Conservation (phyloP, 2,797 vertebrate species). For the Botia kubotai region DNA sequence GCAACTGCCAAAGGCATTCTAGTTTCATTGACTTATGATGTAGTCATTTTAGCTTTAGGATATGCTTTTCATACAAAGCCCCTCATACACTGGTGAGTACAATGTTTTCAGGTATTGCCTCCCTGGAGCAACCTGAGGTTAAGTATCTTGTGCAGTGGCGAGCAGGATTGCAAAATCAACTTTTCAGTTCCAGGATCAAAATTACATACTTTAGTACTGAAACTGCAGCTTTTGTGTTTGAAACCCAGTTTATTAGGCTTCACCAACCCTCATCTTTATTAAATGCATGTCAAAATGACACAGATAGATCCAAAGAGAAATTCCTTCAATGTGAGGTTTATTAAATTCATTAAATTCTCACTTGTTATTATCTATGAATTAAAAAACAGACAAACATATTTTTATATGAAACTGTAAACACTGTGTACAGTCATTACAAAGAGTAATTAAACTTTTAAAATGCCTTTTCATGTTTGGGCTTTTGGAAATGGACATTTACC, state of each 20-base stretch:
- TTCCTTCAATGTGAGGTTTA: background rate
- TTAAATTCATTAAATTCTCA: too few relatives aligned
- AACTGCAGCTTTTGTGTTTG: conserved; percentile 9
- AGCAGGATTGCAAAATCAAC: conserved; percentile 2
- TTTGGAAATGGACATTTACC: too few relatives aligned
- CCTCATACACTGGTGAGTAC: background rate
- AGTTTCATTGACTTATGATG: background rate
- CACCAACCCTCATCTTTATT: background rate
- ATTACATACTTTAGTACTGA: background rate
- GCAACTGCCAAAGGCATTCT: background rate
- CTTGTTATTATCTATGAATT: too few relatives aligned
- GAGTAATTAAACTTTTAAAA: too few relatives aligned
- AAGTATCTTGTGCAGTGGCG: conserved; percentile 4
- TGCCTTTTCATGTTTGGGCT: too few relatives aligned
- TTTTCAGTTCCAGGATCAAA: background rate
- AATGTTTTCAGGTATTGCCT: background rate
- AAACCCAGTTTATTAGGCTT: too few relatives aligned
- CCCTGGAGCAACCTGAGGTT: conserved; percentile 13
- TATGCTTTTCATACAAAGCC: background rate
- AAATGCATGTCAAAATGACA: conserved; percentile 16
- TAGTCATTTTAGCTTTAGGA: background rate
- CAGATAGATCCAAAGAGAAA: conserved; percentile 23
- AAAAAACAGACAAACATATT: too few relatives aligned
- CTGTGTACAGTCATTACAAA: too few relatives aligned
- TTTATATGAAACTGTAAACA: too few relatives aligned